Evolutionary conservation across 1,140 invertebrate genomes (phyloP), one percentile per base, ranked within the genome.

Genomic region (Caerostris darwini): DNA sequence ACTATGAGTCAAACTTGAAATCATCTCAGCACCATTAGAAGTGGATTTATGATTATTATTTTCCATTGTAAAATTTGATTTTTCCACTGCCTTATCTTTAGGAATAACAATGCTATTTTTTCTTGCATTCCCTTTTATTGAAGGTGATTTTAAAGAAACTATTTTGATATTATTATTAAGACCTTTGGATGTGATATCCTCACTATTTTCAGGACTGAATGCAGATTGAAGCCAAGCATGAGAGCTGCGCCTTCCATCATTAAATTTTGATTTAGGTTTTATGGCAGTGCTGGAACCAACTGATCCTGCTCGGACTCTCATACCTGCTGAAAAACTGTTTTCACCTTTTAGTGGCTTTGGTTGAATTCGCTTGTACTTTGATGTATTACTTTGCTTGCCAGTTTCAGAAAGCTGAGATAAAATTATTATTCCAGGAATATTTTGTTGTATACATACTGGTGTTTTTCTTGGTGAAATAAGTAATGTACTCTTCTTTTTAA

Each of bases 281-380:
- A 19, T 90, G 17, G 14, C 53, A 34, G 50, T 34, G n/a, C 56
- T 67, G 6, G 93, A 94, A 1, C 93, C 93, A 6, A 94, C 58
- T 17, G 93, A 94, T 67, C 93, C 93, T 57, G 93, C 97, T 97
- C 95, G 98, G 97, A 94, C 98, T 81, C 97, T 97, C 95, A 97
- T 97, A 53, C 97, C 83, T 93, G 95, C 59, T 95, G 95, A 93
- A 97, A 88, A 94, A 95, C 61, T 95, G 95, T 90, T 53, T 50
- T 94, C 95, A 34, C 95, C 95, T 89, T 58, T 77, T 7, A 93
- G 54, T 86, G 77, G 94, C 95, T 95, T 96, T 82, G 96, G 96
- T 95, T 96, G 96, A 95, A 96, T 96, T 85, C 95, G 95, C 96
- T 97, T 96, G 95, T 96, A 96, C 95, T 96, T 96, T 93, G 94